phyloP scores from a whole-genome alignment of 35 echinoderm and acorn worm genomes.

The Chiridota heheva region DNA sequence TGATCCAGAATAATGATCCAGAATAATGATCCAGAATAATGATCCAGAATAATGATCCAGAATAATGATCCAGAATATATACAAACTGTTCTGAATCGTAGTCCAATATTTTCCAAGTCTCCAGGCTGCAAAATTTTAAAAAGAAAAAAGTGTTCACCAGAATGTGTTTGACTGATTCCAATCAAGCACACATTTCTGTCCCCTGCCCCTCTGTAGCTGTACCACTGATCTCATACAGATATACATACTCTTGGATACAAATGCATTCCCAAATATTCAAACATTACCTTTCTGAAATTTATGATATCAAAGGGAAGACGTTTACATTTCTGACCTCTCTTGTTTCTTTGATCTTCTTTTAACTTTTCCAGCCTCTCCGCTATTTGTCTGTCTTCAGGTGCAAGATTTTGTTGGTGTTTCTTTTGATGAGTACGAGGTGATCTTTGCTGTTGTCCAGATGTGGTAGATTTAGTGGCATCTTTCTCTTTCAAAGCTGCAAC shows the following conservation, averaged over 20 bases:
- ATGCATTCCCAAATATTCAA: not conserved
- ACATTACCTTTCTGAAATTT: not conserved
- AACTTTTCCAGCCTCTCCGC: constrained; percentile 75
- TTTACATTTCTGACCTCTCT: constrained; percentile 28
- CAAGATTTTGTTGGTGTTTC: constrained; percentile 10
- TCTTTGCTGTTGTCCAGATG: not conserved
- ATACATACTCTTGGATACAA: not conserved
- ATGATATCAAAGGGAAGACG: not conserved
- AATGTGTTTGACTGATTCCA: not conserved
- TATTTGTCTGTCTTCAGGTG: constrained; percentile 64
- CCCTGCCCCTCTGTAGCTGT: not conserved
- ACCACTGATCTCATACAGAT: not conserved
- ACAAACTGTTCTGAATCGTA: too few relatives aligned
- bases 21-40: too few relatives aligned
- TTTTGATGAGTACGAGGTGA: not conserved
- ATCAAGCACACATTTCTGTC: not conserved
- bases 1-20: too few relatives aligned
- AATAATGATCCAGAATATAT: too few relatives aligned
- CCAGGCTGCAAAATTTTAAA: too few relatives aligned
- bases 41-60: too few relatives aligned
- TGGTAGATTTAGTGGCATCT: not conserved
- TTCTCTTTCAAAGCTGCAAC: constrained; percentile 61
- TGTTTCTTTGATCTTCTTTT: constrained; percentile 71
- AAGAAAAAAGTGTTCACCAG: too few relatives aligned
- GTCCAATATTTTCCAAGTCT: too few relatives aligned